A percentile compares a stretch with the other conserved stretches of the same genome.
Evolutionary conservation across 2,888 invertebrate species (phyloP).

Genomic region (Spilosoma lubricipeda): DNA sequence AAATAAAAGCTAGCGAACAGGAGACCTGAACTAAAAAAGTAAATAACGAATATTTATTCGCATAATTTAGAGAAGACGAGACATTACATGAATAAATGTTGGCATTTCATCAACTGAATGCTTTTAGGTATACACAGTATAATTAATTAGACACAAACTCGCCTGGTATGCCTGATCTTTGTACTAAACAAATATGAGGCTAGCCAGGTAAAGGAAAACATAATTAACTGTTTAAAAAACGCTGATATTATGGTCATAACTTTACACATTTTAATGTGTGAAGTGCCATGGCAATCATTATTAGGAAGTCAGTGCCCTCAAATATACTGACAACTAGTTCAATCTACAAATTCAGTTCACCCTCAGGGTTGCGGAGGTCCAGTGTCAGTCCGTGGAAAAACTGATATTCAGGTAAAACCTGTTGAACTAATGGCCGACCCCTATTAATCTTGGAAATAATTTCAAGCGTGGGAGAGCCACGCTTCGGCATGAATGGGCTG

Average conservation of each 20-base stretch:
- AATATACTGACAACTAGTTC: too few species aligned
- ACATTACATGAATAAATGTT: neutral
- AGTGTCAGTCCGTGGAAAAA: too few species aligned
- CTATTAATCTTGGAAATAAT: too few species aligned
- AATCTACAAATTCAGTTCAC: too few species aligned
- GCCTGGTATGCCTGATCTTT: neutral
- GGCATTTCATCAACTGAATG: neutral
- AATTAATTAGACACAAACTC: neutral
- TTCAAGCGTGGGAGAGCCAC: too few species aligned
- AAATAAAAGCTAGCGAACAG: neutral
- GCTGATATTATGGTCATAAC: neutral
- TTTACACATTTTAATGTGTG: neutral
- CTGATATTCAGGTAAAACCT: too few species aligned
- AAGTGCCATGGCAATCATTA: too few species aligned
- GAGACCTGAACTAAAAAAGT: neutral
- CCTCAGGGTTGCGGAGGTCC: too few species aligned
- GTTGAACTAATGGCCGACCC: too few species aligned
- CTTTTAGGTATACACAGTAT: neutral
- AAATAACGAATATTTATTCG: neutral
- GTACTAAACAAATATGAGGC: neutral
- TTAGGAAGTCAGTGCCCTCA: too few species aligned
- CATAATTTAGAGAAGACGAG: neutral
- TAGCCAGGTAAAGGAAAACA: neutral
- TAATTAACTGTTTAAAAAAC: neutral
- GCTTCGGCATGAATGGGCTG: too few species aligned